Conservation (phyloP, 2,888 invertebrate genomes). For the Nomada ruficornis region DNA sequence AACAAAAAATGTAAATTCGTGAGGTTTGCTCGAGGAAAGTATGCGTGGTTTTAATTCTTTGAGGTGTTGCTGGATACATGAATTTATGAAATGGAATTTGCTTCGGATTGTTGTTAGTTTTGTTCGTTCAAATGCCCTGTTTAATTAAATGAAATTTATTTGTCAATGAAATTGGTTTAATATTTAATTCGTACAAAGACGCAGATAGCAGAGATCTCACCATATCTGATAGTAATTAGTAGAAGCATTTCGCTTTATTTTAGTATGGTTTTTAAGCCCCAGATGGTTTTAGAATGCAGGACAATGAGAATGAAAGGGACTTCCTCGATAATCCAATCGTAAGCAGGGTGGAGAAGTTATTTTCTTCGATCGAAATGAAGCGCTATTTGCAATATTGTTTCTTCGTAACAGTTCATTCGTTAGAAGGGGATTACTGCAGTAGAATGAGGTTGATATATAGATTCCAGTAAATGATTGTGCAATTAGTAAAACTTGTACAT, state of each 20-base stretch:
- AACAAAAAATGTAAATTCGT: no score
- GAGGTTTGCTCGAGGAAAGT: no score
- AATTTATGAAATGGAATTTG: no score
- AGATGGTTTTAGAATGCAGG: conserved; percentile 7
- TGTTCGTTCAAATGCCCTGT: no score
- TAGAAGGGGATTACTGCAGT: not conserved
- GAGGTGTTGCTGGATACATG: no score
- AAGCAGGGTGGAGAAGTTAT: conserved; percentile 20
- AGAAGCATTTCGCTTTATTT: not conserved
- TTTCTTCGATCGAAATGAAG: conserved; percentile 1
- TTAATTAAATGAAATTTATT: no score
- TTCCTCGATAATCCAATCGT: conserved; percentile 17
- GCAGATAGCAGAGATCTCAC: not conserved
- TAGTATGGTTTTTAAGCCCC: not conserved
- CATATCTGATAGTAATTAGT: not conserved
- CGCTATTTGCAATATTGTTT: conserved; percentile 7
- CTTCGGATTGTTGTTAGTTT: no score
- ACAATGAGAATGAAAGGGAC: conserved; percentile 3
- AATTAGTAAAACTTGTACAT: not conserved
- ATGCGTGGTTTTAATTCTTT: no score
- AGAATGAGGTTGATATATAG: not conserved
- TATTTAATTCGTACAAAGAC: no score
- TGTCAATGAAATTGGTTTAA: no score
- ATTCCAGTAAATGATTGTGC: not conserved
- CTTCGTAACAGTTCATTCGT: conserved; percentile 6